phyloP scores from a whole-genome alignment of 2,113 vertebrate species.

The Pollimyrus isidori region DNA sequence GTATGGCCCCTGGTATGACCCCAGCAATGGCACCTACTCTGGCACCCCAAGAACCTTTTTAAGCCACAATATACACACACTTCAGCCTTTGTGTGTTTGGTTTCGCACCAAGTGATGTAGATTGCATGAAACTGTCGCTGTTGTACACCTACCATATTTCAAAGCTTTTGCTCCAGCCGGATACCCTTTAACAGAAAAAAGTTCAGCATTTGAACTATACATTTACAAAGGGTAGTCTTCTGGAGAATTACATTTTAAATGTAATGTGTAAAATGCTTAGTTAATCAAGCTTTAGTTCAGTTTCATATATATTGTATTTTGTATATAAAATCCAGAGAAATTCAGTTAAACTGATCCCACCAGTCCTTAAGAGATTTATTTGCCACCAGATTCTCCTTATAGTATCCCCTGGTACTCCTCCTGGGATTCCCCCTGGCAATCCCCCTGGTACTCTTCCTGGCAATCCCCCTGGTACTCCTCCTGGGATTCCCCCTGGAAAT shows the following conservation, averaged over 20 bases:
- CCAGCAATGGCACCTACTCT: not conserved
- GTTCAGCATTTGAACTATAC: not conserved
- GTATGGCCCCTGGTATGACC: not conserved
- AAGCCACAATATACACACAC: not conserved
- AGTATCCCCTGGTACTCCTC: not conserved
- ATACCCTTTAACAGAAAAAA: not conserved
- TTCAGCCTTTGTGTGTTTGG: not conserved
- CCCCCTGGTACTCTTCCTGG: not conserved
- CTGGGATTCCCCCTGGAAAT: not conserved
- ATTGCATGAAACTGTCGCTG: not conserved
- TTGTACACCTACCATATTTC: conserved; percentile 13
- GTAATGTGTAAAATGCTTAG: not conserved
- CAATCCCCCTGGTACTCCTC: not conserved
- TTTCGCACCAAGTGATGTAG: not conserved
- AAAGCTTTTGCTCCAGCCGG: conserved; percentile 1
- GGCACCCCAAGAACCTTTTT: not conserved
- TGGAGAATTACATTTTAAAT: not conserved
- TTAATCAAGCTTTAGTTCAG: not conserved
- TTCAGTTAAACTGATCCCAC: no score
- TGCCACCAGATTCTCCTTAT: not conserved
- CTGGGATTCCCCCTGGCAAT: not conserved
- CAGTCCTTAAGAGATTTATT: no score
- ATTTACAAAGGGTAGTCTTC: not conserved
- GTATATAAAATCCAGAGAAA: not conserved
- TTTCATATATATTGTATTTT: not conserved